phyloP scores from a whole-genome alignment of 2,888 invertebrate genomes.

The Pristionchus japonicus region DNA sequence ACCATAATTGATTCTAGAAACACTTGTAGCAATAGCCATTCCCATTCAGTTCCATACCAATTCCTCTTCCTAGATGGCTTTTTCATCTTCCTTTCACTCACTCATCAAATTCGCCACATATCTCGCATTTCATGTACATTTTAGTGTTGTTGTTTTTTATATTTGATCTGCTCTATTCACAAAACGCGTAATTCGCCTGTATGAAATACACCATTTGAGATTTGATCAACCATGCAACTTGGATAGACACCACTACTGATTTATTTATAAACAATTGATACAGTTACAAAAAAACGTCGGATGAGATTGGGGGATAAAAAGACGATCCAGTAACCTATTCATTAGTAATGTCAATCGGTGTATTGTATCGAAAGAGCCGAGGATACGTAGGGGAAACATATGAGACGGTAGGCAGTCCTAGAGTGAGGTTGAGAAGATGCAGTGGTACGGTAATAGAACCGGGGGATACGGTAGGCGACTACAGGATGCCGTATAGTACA shows the following conservation, averaged over 20 bases:
- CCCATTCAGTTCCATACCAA: background rate
- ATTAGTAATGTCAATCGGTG: slow-evolving; percentile 29
- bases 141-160: background rate
- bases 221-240: background rate
- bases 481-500: no score
- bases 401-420: no score
- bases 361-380: no score
- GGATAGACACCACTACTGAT: background rate
- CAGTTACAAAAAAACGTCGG: background rate
- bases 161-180: slow-evolving; percentile 27
- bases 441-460: no score
- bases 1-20: background rate
- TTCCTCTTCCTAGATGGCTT: background rate
- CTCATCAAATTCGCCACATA: background rate
- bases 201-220: background rate
- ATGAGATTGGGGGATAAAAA: background rate
- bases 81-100: background rate
- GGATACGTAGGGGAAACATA: no score
- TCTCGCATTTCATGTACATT: slow-evolving; percentile 22
- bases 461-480: no score
- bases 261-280: slow-evolving; percentile 40
- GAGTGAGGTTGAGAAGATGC: no score
- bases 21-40: background rate
- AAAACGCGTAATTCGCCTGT: background rate
- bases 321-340: background rate